Conservation (phyloP, 2,797 vertebrate species). For the Periparus ater region DNA sequence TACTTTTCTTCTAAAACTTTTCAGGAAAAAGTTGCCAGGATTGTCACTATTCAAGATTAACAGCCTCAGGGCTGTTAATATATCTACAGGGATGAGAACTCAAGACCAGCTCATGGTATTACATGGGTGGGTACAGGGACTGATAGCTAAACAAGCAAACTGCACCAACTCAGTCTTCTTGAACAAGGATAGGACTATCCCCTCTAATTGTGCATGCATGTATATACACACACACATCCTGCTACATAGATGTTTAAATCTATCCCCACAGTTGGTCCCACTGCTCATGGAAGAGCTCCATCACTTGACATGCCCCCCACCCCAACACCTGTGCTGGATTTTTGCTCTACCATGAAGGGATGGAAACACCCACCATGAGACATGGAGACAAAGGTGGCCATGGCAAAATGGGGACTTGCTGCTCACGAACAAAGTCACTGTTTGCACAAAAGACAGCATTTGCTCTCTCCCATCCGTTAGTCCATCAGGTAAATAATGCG, state of each 20-base stretch:
- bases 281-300: neutral
- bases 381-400: rapidly evolving
- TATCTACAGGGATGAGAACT: neutral
- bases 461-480: slow-evolving; percentile 75
- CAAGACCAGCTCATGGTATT: neutral
- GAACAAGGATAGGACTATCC: neutral
- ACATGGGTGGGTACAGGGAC: neutral
- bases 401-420: neutral
- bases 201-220: neutral
- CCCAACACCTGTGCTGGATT: neutral
- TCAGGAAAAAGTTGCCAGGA: neutral
- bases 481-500: slow-evolving; percentile 78
- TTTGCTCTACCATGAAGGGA: rapidly evolving
- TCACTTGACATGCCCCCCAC: neutral
- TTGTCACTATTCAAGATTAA: neutral
- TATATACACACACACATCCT: neutral
- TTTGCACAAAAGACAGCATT: slow-evolving; percentile 76
- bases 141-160: rapidly evolving
- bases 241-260: neutral
- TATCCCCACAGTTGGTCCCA: neutral
- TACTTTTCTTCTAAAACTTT: neutral
- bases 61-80: neutral
- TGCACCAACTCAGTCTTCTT: neutral
- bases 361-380: rapidly evolving
- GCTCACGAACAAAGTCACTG: slow-evolving; percentile 35